Evolutionary conservation across 92 coral and sea anemone genomes (phyloP).

Genomic region (Heliopora coerulea): DNA sequence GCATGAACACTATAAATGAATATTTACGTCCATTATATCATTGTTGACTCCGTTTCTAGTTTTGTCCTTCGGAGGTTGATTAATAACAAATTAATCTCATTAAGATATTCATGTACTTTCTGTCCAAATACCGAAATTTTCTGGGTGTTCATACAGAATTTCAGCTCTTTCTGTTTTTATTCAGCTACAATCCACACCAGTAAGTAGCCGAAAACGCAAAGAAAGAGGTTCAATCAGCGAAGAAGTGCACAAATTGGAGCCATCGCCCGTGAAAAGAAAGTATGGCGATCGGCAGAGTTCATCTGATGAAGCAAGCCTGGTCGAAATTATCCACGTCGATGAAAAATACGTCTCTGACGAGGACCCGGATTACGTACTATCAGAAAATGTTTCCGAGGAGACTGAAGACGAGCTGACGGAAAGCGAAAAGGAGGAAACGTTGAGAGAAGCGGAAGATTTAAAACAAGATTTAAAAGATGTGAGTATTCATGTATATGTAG

Average conservation of each 20-base stretch:
- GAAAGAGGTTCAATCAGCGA: slow-evolving; percentile 21
- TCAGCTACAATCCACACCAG: slow-evolving; percentile 6
- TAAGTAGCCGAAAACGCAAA: slow-evolving; percentile 4
- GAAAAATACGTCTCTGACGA: slow-evolving; percentile 74
- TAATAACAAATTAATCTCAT: too few relatives aligned
- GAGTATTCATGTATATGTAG: neutral
- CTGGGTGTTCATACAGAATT: too few relatives aligned
- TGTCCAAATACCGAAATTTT: too few relatives aligned
- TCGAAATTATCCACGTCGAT: slow-evolving; percentile 56
- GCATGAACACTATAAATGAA: too few relatives aligned
- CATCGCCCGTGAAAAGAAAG: slow-evolving; percentile 62
- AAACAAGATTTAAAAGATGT: slow-evolving; percentile 27
- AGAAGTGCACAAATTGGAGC: slow-evolving; percentile 14
- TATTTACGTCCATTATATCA: too few relatives aligned
- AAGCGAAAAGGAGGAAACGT: slow-evolving; percentile 6
- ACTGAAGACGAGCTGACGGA: slow-evolving; percentile 29
- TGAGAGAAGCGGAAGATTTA: slow-evolving; percentile 10
- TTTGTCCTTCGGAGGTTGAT: too few relatives aligned
- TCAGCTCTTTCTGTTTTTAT: neutral
- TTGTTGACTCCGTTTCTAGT: too few relatives aligned
- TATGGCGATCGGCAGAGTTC: slow-evolving; percentile 58
- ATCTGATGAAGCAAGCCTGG: slow-evolving; percentile 42
- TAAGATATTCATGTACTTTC: too few relatives aligned
- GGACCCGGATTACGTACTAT: slow-evolving; percentile 80
- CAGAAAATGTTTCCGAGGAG: slow-evolving; percentile 51